Evolutionary conservation across 2,888 invertebrate genomes (phyloP).

Genomic region (Trypoxylon attenuatum): DNA sequence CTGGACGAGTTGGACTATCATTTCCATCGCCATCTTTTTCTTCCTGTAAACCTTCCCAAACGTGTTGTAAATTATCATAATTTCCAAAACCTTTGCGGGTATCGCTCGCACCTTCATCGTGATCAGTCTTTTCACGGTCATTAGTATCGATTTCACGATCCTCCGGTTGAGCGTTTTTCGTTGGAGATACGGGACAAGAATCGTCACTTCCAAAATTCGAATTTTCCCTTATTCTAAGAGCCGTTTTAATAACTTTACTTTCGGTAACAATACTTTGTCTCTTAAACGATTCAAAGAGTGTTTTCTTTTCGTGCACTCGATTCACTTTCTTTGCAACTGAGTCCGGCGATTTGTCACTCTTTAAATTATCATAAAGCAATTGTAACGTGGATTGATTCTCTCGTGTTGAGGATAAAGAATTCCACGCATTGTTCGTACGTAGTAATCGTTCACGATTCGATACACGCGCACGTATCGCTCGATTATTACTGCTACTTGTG

Average conservation of each 20-base stretch:
- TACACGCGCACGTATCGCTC: slow-evolving; percentile 46
- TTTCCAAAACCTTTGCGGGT: slow-evolving; percentile 77
- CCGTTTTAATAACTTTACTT: slow-evolving; percentile 66
- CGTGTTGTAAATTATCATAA: slow-evolving; percentile 78
- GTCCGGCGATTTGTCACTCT: slow-evolving; percentile 46
- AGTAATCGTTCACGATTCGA: slow-evolving; percentile 58
- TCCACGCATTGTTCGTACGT: slow-evolving; percentile 66
- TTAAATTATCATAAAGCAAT: slow-evolving; percentile 66
- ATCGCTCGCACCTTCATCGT: not conserved
- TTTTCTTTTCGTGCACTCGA: slow-evolving; percentile 60
- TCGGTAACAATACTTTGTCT: slow-evolving; percentile 65
- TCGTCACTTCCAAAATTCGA: slow-evolving; percentile 49
- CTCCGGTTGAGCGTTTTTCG: not conserved
- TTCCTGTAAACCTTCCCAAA: slow-evolving; percentile 66
- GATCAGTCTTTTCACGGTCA: slow-evolving; percentile 2
- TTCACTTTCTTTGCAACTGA: slow-evolving; percentile 40
- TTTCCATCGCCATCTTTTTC: slow-evolving; percentile 51
- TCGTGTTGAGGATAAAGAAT: slow-evolving; percentile 58
- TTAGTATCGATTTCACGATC: not conserved
- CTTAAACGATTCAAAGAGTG: slow-evolving; percentile 65
- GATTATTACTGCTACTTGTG: slow-evolving; percentile 48
- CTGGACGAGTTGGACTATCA: slow-evolving; percentile 79
- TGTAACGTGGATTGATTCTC: slow-evolving; percentile 57
- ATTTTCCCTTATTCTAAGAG: slow-evolving; percentile 64
- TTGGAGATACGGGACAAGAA: not conserved